A percentile compares a stretch with the other conserved stretches of the same genome.
phyloP scores from a whole-genome alignment of 2,797 vertebrate genomes.

The Tapera naevia region DNA sequence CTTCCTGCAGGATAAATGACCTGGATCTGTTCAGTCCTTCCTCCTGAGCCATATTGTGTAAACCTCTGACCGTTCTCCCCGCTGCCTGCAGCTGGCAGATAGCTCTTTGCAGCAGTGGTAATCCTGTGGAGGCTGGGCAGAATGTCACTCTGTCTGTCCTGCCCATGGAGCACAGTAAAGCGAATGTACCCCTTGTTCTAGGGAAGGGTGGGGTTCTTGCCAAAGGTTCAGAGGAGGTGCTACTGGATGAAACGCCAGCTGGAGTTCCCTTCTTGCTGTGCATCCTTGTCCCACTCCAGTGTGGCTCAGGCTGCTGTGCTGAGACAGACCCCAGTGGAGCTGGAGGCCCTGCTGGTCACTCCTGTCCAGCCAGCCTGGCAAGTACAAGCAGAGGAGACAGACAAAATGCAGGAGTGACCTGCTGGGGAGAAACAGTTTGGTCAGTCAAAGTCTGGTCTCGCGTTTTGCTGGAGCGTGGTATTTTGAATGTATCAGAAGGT shows the following conservation, averaged over 20 bases:
- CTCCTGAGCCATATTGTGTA: neutral
- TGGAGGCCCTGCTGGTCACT: neutral
- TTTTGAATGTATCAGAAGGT: neutral
- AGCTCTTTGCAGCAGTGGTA: neutral
- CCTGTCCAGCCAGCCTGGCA: neutral
- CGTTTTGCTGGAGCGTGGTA: neutral
- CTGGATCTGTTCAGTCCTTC: neutral
- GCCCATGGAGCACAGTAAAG: neutral
- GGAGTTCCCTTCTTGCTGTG: neutral
- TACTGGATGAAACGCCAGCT: neutral
- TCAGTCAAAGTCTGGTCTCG: neutral
- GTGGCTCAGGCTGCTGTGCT: neutral
- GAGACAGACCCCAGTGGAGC: neutral
- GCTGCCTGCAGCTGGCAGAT: neutral
- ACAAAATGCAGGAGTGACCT: neutral
- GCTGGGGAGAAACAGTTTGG: neutral
- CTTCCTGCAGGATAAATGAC: neutral
- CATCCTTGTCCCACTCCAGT: neutral
- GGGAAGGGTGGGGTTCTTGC: neutral
- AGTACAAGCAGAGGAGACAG: neutral
- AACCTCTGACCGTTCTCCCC: neutral
- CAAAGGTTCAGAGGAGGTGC: neutral
- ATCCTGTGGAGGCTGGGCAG: rapidly evolving
- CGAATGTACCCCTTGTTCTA: no score
- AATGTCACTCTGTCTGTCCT: neutral